phyloP scores from a whole-genome alignment of 2,797 vertebrate species.

The Xiphophorus birchmanni region DNA sequence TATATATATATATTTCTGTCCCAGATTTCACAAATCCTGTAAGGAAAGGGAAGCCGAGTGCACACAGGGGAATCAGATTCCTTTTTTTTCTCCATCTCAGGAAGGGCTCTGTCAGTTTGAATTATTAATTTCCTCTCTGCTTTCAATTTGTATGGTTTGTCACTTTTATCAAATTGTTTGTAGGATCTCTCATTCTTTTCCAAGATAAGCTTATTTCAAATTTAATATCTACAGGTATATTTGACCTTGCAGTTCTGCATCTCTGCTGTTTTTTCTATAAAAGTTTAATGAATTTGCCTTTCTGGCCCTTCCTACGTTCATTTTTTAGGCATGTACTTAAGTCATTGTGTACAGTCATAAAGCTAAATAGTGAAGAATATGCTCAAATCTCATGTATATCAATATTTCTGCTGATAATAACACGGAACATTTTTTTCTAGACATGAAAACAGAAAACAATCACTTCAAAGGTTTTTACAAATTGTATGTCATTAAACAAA shows the following conservation, averaged over 20 bases:
- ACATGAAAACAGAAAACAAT: not conserved
- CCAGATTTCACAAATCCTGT: conserved; percentile 72
- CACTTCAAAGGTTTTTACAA: not conserved
- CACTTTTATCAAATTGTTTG: conserved; percentile 81
- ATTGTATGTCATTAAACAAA: not conserved
- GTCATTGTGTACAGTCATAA: not conserved
- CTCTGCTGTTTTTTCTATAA: not conserved
- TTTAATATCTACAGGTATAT: conserved; percentile 42
- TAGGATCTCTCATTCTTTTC: conserved; percentile 53
- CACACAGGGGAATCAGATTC: conserved; percentile 55
- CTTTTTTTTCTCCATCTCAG: conserved; percentile 66
- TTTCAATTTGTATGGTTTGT: conserved; percentile 78
- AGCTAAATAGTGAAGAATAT: not conserved
- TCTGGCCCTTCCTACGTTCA: not conserved
- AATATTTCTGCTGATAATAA: not conserved
- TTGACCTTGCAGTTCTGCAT: conserved; percentile 42
- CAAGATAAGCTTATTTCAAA: conserved; percentile 51
- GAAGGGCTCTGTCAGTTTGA: conserved; percentile 72
- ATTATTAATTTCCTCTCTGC: conserved; percentile 80
- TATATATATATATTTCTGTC: conserved; percentile 54
- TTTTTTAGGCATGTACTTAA: not conserved
- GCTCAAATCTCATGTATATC: not conserved
- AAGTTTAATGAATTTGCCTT: not conserved
- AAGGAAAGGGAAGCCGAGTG: conserved; percentile 50
- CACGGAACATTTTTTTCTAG: not conserved